These are phyloP conservation scores for Sycophaga agraensis DNA, from an alignment of 1,140 invertebrate genomes.

Conservation along the genomic window DNA sequence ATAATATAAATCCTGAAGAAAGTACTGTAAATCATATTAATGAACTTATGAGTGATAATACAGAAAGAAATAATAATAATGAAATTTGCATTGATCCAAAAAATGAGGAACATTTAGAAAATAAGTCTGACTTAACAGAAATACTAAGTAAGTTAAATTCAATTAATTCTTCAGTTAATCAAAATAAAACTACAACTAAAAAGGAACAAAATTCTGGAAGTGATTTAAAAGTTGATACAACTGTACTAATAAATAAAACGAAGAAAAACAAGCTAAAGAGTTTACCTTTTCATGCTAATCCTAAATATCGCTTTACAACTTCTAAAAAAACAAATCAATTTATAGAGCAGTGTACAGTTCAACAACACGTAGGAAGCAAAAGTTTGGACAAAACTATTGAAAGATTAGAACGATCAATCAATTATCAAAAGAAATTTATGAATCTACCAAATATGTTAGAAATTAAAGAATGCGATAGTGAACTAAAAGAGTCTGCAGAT, in stretches of 20 bases:
- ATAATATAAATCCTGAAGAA: constrained; percentile 22
- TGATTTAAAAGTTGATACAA: neutral
- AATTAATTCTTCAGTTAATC: constrained; percentile 30
- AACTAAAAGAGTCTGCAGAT: neutral
- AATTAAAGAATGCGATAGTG: neutral
- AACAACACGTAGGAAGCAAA: constrained; percentile 12
- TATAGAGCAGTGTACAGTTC: neutral
- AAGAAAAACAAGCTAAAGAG: neutral
- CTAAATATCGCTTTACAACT: neutral
- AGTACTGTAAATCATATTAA: constrained; percentile 21
- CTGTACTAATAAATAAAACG: neutral
- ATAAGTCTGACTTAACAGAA: constrained; percentile 43
- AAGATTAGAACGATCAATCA: constrained; percentile 17
- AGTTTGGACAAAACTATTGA: constrained; percentile 22
- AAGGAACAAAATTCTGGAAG: neutral
- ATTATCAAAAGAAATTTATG: constrained; percentile 3
- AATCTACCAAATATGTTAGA: neutral
- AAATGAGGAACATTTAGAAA: constrained; percentile 34
- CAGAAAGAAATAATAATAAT: constrained; percentile 32
- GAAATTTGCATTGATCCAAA: constrained; percentile 24
- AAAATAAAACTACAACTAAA: constrained; percentile 1
- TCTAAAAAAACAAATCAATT: neutral
- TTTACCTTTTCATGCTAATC: neutral
- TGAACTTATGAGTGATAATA: constrained; percentile 27
- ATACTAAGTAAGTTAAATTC: constrained; percentile 50